A percentile compares a stretch with the other conserved stretches of the same genome.
These are phyloP conservation scores for Scomber japonicus DNA, from an alignment of 2,113 vertebrate genomes.

Conservation along the genomic window DNA sequence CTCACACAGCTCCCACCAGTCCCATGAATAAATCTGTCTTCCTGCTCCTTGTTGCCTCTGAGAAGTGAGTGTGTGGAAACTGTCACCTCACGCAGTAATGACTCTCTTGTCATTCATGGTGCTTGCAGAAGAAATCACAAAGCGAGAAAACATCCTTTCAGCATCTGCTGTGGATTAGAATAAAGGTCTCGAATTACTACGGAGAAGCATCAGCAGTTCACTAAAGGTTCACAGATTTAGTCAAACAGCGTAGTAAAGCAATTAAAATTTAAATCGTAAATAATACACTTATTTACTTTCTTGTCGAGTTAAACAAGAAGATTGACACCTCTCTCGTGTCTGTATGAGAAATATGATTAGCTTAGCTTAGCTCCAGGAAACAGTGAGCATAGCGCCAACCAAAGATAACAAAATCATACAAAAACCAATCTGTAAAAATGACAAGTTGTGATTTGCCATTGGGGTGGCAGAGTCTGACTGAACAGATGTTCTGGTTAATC, in stretches of 20 bases:
- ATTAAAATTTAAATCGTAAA: background rate
- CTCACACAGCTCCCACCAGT: constrained; percentile 1
- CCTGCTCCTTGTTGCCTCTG: constrained; percentile 41
- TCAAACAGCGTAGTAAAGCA: background rate
- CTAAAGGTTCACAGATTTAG: background rate
- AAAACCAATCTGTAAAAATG: no score
- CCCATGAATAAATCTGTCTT: constrained; percentile 47
- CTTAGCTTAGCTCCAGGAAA: background rate
- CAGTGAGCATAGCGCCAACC: background rate
- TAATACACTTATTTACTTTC: no score
- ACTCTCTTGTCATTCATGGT: constrained; percentile 64
- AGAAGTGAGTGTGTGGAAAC: constrained; percentile 52
- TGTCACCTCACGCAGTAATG: constrained; percentile 41
- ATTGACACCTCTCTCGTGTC: background rate
- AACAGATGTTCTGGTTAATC: no score
- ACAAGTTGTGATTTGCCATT: no score
- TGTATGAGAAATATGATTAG: background rate
- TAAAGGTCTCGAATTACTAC: constrained; percentile 31
- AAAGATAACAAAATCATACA: no score
- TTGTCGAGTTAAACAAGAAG: background rate
- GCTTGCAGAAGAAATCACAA: constrained; percentile 52
- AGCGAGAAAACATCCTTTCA: constrained; percentile 48
- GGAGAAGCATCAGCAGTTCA: background rate
- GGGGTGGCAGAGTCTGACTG: no score
- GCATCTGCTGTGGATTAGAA: constrained; percentile 31